Conservation (phyloP, 2,888 invertebrate genomes). For the Lasioglossum villosulum region DNA sequence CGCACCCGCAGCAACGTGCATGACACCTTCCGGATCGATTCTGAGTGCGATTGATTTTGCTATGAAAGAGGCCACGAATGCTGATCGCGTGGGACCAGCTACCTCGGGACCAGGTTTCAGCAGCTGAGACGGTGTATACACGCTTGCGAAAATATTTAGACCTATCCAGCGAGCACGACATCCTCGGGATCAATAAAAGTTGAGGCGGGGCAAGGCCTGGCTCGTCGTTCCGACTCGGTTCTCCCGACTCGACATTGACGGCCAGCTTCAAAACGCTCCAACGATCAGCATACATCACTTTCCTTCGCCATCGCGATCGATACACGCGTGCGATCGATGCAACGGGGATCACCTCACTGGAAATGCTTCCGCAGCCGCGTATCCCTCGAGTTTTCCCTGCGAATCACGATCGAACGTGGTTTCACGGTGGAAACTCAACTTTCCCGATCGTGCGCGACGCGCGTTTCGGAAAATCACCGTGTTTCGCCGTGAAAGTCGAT, state of each 20-base stretch:
- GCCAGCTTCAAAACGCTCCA: conserved; percentile 13
- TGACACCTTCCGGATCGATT: background rate
- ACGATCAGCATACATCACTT: background rate
- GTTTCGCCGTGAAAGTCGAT: conserved; percentile 46
- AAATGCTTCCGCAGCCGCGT: background rate
- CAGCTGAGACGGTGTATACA: conserved; percentile 31
- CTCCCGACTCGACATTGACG: conserved; percentile 16
- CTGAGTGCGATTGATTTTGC: background rate
- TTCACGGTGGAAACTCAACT: background rate
- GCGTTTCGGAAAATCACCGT: background rate
- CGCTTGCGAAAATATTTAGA: conserved; percentile 62
- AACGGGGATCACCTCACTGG: background rate
- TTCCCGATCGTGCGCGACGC: background rate
- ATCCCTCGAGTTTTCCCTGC: background rate
- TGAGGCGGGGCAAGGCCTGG: conserved; percentile 65
- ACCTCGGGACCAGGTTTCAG: background rate
- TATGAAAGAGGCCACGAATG: background rate
- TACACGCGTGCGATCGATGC: background rate
- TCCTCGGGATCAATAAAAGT: conserved; percentile 70
- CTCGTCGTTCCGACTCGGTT: conserved; percentile 50
- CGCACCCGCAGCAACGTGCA: too few species aligned
- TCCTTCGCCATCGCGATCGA: background rate
- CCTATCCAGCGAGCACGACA: conserved; percentile 61
- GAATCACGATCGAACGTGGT: background rate
- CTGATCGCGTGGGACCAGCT: background rate